phyloP scores from a whole-genome alignment of 2,888 invertebrate genomes.

The Andrena flavipes region DNA sequence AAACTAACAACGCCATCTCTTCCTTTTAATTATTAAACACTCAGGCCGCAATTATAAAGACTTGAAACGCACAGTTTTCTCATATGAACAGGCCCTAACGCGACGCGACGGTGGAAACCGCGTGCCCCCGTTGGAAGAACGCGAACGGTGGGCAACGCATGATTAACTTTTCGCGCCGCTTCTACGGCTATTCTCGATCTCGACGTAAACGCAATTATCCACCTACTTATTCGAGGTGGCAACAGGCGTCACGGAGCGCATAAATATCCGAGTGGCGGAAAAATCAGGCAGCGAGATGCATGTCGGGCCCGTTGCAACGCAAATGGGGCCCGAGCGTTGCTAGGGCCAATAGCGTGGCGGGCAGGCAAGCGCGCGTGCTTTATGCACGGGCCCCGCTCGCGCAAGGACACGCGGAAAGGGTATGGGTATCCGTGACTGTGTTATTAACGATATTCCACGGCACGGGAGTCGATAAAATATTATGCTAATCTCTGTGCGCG shows the following conservation, averaged over 20 bases:
- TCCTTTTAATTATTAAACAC: too few relatives aligned
- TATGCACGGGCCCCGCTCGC: slow-evolving; percentile 50
- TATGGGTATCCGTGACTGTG: slow-evolving; percentile 70
- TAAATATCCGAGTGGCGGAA: slow-evolving; percentile 52
- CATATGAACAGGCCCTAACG: background rate
- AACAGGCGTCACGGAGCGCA: slow-evolving; percentile 60
- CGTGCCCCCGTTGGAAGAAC: background rate
- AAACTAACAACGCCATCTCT: too few relatives aligned
- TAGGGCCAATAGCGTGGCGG: slow-evolving; percentile 40
- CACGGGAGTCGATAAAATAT: slow-evolving; percentile 74
- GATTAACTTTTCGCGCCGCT: slow-evolving; percentile 74
- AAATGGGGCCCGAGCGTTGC: slow-evolving; percentile 30
- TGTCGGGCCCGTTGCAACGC: slow-evolving; percentile 34
- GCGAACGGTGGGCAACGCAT: slow-evolving; percentile 71
- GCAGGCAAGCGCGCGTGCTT: slow-evolving; percentile 30
- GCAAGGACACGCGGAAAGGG: slow-evolving; percentile 74
- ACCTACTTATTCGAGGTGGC: slow-evolving; percentile 72
- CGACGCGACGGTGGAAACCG: slow-evolving; percentile 8
- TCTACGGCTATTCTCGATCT: slow-evolving; percentile 65
- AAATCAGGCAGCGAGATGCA: slow-evolving; percentile 40
- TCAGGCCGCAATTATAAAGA: too few relatives aligned
- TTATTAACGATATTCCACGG: slow-evolving; percentile 78
- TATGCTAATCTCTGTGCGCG: slow-evolving; percentile 68
- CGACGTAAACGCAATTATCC: slow-evolving; percentile 73
- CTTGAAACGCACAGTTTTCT: background rate